Conservation (phyloP, 2,113 vertebrate species). For the Hippocampus comes region DNA sequence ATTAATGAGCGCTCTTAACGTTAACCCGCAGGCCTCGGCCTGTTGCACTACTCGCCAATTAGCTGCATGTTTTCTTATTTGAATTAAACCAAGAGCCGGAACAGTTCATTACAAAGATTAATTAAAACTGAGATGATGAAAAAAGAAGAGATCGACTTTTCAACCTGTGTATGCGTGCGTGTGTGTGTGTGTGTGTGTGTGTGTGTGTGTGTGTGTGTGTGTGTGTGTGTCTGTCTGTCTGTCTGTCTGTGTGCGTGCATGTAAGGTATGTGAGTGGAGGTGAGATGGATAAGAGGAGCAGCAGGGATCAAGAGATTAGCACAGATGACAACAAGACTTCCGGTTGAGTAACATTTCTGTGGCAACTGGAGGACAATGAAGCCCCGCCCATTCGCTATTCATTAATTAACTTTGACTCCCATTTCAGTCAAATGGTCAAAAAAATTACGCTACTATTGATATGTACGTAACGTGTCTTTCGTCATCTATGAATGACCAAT, state of each 20-base stretch:
- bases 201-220: background rate
- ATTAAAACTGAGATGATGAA: background rate
- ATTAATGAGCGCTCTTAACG: conserved; percentile 45
- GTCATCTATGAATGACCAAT: no score
- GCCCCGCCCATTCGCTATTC: background rate
- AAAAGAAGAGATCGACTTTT: conserved; percentile 13
- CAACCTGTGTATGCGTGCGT: background rate
- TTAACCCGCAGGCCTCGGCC: conserved; percentile 25
- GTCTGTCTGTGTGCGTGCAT: background rate
- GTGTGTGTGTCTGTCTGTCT: background rate
- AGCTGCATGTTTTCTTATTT: conserved; percentile 25
- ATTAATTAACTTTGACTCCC: background rate
- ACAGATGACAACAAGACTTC: conserved; percentile 19
- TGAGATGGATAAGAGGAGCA: conserved; percentile 17
- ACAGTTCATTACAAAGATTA: background rate
- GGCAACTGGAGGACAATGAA: background rate
- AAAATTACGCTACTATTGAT: no score
- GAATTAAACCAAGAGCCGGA: conserved; percentile 22
- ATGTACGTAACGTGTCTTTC: no score
- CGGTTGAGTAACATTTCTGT: background rate
- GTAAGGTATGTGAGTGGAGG: background rate
- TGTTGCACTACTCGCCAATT: conserved; percentile 31
- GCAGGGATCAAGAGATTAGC: conserved; percentile 62
- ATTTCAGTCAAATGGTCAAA: no score
- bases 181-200: background rate